Base-by-base conservation (phyloP, 30 jellyfish, hydroid and myxozoan species). In the Mastigias papua region DNA sequence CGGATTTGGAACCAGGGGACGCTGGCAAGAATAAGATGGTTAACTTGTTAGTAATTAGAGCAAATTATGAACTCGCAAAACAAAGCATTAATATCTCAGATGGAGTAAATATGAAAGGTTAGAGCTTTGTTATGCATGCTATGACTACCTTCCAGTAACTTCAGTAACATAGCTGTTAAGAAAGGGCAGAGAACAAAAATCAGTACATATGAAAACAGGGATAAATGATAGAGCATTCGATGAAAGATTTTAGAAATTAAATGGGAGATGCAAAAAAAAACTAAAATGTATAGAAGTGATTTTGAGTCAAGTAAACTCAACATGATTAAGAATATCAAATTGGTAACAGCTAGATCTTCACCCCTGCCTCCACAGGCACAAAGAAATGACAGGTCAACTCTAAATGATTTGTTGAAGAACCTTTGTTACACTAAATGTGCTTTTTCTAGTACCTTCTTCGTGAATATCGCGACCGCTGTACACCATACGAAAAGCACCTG, bases 401-500 rank as follows among this genome's bases (percentile, higher is more conserved):
- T 37, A 3, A 37, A 37, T 37, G 6, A 11, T 37, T n/a, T n/a
- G n/a, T n/a, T n/a, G n/a, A n/a, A n/a, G n/a, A n/a, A n/a, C n/a
- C n/a, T n/a, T n/a, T n/a, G n/a, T n/a, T n/a, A n/a, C n/a, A n/a
- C n/a, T n/a, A n/a, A n/a, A n/a, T n/a, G n/a, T n/a, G n/a, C n/a
- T n/a, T 37, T 37, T 51, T 51, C 67, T 57, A 30, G 79, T 90
- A 90, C 97, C 97, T 90, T 90, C 95, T 68, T 78, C 94, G 78
- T 90, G 97, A 60, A 82, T 81, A 69, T 90, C 91, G 34, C 95
- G 94, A 30, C 97, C 97, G 69, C 89, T 73, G 97, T 90, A 90
- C 23, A 90, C 97, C 97, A 90, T 90, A 17, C 94, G 94, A 76
- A 90, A 83, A n/a, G 92, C 97, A 61, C 87, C 90, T 31, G 97